Conservation (phyloP, 2,888 invertebrate species). For the Tribolium freemani region DNA sequence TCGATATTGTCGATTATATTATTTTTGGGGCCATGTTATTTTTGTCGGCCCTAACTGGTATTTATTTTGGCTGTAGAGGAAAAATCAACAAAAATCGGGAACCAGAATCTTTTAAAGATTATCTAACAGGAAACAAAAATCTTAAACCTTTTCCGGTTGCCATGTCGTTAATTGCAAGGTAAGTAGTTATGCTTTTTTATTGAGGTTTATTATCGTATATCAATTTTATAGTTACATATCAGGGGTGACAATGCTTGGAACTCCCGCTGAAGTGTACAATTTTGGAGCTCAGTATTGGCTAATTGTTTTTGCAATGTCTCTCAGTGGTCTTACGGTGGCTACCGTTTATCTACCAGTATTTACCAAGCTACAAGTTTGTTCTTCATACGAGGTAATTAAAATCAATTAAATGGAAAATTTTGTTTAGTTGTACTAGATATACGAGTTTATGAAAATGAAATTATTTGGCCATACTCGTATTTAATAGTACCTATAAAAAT, state of each 20-base stretch:
- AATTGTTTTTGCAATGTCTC: slow-evolving; percentile 78
- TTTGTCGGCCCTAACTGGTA: slow-evolving; percentile 82
- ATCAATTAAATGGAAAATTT: neutral
- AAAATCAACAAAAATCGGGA: slow-evolving; percentile 69
- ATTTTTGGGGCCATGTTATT: slow-evolving; percentile 80
- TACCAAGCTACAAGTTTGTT: slow-evolving; percentile 80
- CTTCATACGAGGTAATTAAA: slow-evolving; percentile 81
- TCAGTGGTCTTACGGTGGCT: slow-evolving; percentile 76
- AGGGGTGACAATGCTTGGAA: slow-evolving; percentile 89
- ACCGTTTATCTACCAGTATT: slow-evolving; percentile 87
- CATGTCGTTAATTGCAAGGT: slow-evolving; percentile 89
- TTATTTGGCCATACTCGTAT: neutral
- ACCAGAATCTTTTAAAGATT: slow-evolving; percentile 73
- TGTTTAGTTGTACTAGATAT: neutral
- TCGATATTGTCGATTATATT: slow-evolving; percentile 73
- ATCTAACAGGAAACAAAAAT: slow-evolving; percentile 82
- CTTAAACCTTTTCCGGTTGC: slow-evolving; percentile 87
- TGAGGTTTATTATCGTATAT: neutral
- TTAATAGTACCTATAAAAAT: no score
- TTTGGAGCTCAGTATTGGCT: slow-evolving; percentile 88
- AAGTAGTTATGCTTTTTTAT: slow-evolving; percentile 35
- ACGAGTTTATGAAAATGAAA: neutral
- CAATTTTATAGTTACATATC: slow-evolving; percentile 80
- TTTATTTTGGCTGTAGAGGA: slow-evolving; percentile 75
- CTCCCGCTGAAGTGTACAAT: slow-evolving; percentile 89